phyloP scores from a whole-genome alignment of 2,113 vertebrate genomes.

The Epinephelus fuscoguttatus region DNA sequence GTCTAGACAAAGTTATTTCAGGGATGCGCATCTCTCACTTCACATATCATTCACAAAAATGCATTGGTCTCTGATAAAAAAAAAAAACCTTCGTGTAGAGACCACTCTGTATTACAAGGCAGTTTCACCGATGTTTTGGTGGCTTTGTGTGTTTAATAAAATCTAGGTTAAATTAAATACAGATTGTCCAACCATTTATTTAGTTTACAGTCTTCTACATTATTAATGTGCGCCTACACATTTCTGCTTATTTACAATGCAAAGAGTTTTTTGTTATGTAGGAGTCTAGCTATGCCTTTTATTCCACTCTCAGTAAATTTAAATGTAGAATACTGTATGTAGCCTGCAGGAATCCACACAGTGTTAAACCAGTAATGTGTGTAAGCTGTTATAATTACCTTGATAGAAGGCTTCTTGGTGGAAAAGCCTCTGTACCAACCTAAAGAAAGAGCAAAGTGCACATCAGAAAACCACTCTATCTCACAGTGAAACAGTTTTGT shows the following conservation, averaged over 20 bases:
- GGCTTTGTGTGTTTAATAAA: neutral
- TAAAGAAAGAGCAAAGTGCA: slow-evolving; percentile 54
- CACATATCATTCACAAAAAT: slow-evolving; percentile 61
- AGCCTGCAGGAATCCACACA: slow-evolving; percentile 12
- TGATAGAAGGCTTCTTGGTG: slow-evolving; percentile 85
- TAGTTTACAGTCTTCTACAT: neutral
- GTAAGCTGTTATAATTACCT: slow-evolving; percentile 74
- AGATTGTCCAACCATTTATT: neutral
- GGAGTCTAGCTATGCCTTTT: neutral
- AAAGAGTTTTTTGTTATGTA: neutral
- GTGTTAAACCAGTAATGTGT: slow-evolving; percentile 4
- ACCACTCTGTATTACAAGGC: neutral
- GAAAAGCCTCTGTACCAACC: slow-evolving; percentile 88
- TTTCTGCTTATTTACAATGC: neutral
- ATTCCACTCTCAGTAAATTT: neutral
- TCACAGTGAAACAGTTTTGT: neutral
- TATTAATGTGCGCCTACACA: neutral
- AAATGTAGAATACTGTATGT: neutral
- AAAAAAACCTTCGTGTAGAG: neutral
- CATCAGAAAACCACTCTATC: neutral
- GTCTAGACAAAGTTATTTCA: slow-evolving; percentile 64
- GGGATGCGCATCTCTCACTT: slow-evolving; percentile 47
- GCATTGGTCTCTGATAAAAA: slow-evolving; percentile 6
- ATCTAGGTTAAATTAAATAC: neutral
- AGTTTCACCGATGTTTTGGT: slow-evolving; percentile 15